Base-by-base conservation (phyloP, 2,113 vertebrate species). In the Sakesphorus luctuosus region DNA sequence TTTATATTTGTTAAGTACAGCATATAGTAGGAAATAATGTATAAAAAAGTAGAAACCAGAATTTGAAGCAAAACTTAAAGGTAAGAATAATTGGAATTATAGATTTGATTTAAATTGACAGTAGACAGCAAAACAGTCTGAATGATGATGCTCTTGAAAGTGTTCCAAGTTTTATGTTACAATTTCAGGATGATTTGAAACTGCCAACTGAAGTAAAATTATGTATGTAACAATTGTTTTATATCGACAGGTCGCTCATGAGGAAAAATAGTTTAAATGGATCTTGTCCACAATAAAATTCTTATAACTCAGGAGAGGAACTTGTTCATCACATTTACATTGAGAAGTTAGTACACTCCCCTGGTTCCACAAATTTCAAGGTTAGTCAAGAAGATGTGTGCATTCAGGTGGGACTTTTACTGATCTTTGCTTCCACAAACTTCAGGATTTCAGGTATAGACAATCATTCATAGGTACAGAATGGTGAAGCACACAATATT, bases 251-350 rank as follows among this genome's bases (percentile, higher is more conserved):
- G 84, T 58, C 59, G 71, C 35, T 87, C 93, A 87, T 65, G 59
- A 93, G 84, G 75, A 97, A 96, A 97, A 92, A 66, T 11, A 88
- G 44, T 52, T 91, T 80, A 71, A 92, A 94, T 78, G 46, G 46
- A 84, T 84, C 72, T 86, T 73, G 56, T 78, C 65, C 46, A 86
- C 87, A 92, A n/a, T 33, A 68, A 77, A 88, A 53, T 68, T 72
- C 9, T 33, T 69, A 21, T 20, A 40, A 66, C 90, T 97, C 84
- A 65, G 63, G 49, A 80, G 28, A 72, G 26, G 31, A 29, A 15
- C 6, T 92, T 10, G 66, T 73, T 83, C 20, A 72, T 63, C 33
- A 56, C 14, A 55, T 81, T 93, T 85, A 82, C 10, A 68, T 11
- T 1, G 5, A 74, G 40, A 86, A 84, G 20, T 63, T 61, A 81